These are phyloP conservation scores for Panorpa germanica DNA, from an alignment of 2,888 invertebrate species.

Conservation along the genomic window DNA sequence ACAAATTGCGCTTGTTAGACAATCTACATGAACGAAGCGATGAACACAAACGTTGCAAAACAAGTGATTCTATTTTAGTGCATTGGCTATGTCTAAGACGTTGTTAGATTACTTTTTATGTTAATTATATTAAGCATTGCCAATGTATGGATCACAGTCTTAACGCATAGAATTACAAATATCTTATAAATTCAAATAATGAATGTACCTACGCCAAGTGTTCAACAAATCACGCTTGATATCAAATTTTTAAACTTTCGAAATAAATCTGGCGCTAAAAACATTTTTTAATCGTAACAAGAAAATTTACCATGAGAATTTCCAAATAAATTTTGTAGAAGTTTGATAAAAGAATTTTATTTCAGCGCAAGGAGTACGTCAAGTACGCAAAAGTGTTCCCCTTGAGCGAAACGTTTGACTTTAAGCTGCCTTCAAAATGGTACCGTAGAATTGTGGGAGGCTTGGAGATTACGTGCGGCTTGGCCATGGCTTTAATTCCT, in stretches of 20 bases:
- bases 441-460: constrained; percentile 70
- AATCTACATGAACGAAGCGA: not conserved
- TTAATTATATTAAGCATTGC: no score
- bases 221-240: no score
- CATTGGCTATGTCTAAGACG: not conserved
- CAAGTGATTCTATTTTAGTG: constrained; percentile 1
- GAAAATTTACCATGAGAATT: no score
- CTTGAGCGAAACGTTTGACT: constrained; percentile 55
- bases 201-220: no score
- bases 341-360: constrained; percentile 20
- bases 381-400: constrained; percentile 92
- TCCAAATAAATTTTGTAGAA: no score
- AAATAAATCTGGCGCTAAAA: no score
- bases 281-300: no score
- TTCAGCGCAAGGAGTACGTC: constrained; percentile 85
- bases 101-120: not conserved
- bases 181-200: no score
- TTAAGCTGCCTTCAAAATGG: constrained; percentile 85
- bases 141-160: no score
- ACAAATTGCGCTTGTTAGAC: not conserved
- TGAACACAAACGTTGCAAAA: not conserved
- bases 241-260: no score
- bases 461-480: constrained; percentile 67
- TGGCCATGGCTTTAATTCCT: constrained; percentile 65
- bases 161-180: no score